Evolutionary conservation across 2,113 vertebrate species (phyloP), one percentile per base, ranked within the genome.

Genomic region (Phalacrocorax pelagicus): DNA sequence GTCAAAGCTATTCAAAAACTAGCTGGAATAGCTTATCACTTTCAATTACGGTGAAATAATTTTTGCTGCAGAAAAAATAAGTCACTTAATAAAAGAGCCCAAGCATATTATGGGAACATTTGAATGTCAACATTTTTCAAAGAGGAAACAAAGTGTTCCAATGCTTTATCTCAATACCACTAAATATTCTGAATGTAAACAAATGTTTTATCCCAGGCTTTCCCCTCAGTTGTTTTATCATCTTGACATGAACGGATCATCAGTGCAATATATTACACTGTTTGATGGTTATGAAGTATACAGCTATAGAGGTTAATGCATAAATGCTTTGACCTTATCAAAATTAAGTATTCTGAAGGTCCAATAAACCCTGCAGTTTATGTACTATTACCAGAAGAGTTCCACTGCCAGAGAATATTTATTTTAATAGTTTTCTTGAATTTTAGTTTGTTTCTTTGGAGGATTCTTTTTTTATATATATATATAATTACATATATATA

Each of bases 261-360:
- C 29, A 32, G 12, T 75, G n/a, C n/a, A 75, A 49, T 40, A 21
- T 29, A 27, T 63, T 51, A 38, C 0, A 0, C 5, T 69, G 2
- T 55, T 84, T 51, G 10, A 9, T 29, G 22, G 13, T 52, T 59
- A 66, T 49, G 58, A 91, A 80, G 10, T 30, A 70, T 32, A 54
- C 1, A 59, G 44, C 44, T 85, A 13, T 22, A 46, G 8, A 55
- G 7, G 20, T 54, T 75, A 79, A 61, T 16, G 3, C 38, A 81
- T 26, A 77, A 46, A 40, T 46, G 5, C 59, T 78, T 49, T 82
- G 59, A 74, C 6, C 6, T 82, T 70, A 95, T 34, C 9, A 78
- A 88, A 66, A 70, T 70, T 10, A 81, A 87, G 12, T 21, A 66
- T 78, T 78, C 46, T 61, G 19, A 65, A 78, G 19, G 29, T 72